These are phyloP conservation scores for Smittia aterrima DNA, from an alignment of 2,888 invertebrate genomes.

Conservation along the genomic window DNA sequence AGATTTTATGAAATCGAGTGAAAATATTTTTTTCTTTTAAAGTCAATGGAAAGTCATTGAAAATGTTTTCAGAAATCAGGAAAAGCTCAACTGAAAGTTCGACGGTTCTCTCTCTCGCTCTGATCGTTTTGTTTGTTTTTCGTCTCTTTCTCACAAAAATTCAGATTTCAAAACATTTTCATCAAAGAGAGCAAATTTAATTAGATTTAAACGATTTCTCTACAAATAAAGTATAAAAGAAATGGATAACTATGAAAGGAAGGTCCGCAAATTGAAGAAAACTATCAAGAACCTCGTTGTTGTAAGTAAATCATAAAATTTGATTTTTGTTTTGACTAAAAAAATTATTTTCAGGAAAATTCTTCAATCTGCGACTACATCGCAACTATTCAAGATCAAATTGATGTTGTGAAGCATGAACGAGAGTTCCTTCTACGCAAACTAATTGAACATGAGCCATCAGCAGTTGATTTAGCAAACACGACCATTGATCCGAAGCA, in stretches of 20 bases:
- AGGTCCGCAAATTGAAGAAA: slow-evolving; percentile 11
- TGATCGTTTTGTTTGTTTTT: no score
- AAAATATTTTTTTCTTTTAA: not conserved
- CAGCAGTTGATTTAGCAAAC: not conserved
- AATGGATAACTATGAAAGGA: slow-evolving; percentile 16
- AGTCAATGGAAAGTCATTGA: not conserved
- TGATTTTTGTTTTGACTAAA: not conserved
- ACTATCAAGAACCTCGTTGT: slow-evolving; percentile 15
- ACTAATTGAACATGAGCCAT: slow-evolving; percentile 17
- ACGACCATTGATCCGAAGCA: not conserved
- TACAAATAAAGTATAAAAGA: no score
- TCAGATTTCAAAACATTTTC: no score
- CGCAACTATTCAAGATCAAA: not conserved
- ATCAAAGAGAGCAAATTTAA: no score
- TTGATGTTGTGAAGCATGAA: not conserved
- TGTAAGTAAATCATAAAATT: slow-evolving; percentile 1
- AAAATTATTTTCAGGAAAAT: slow-evolving; percentile 21
- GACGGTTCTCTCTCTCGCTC: no score
- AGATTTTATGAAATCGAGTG: not conserved
- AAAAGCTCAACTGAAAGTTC: no score
- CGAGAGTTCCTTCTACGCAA: slow-evolving; percentile 14
- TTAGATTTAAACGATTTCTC: no score
- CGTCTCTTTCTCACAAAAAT: no score
- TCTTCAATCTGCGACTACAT: not conserved
- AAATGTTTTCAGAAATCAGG: no score